These are phyloP conservation scores for Pterocles orientalis DNA, from an alignment of 2,113 vertebrate species.

Conservation along the genomic window DNA sequence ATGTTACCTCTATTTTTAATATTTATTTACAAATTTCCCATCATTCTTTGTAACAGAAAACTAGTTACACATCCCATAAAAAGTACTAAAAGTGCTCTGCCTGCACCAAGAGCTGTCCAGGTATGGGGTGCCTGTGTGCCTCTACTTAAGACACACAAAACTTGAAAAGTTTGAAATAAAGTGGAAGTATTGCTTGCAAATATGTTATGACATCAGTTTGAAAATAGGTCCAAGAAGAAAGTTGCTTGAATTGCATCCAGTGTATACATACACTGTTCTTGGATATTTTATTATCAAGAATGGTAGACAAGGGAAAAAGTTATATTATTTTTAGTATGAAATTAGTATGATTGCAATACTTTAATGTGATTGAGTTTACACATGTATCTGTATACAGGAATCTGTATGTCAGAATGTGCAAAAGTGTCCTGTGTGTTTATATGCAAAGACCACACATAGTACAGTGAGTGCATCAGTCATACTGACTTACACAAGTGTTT, in stretches of 20 bases:
- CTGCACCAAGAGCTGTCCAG: background rate
- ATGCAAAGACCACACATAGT: background rate
- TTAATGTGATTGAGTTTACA: background rate
- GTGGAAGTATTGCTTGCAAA: background rate
- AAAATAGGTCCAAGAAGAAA: background rate
- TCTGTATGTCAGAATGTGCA: background rate
- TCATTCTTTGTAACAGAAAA: background rate
- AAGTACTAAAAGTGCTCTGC: background rate
- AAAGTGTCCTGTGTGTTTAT: background rate
- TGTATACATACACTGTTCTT: rapidly evolving
- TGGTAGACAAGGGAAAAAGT: background rate
- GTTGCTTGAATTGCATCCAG: background rate
- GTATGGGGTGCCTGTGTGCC: background rate
- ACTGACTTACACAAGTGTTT: background rate
- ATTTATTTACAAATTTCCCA: background rate
- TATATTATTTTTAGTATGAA: background rate
- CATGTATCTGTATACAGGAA: background rate
- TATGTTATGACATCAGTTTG: background rate
- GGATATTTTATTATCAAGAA: background rate
- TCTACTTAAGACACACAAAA: background rate
- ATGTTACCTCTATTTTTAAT: background rate
- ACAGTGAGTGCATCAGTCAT: background rate
- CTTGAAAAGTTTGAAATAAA: background rate
- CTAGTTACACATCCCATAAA: background rate
- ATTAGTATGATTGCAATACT: background rate